phyloP scores from a whole-genome alignment of 2,888 invertebrate species.

The Cheilosia vulpina region DNA sequence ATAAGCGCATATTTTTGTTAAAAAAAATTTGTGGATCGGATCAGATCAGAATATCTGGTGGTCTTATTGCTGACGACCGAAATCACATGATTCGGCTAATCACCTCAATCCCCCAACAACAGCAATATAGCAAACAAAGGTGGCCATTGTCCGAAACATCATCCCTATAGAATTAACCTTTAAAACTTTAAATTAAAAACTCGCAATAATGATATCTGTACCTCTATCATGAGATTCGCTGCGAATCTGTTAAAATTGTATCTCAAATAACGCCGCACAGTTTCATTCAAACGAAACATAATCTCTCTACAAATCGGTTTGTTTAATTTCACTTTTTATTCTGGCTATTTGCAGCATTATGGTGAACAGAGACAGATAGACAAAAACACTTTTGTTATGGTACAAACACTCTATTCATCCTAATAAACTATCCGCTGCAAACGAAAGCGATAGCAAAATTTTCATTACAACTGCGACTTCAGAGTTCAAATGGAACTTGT shows the following conservation, averaged over 20 bases:
- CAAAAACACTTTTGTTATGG: conserved; percentile 29
- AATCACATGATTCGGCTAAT: background rate
- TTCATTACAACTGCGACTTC: conserved; percentile 46
- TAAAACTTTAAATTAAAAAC: too few species aligned
- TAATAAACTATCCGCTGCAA: conserved; percentile 39
- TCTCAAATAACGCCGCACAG: conserved; percentile 6
- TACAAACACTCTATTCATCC: conserved; percentile 35
- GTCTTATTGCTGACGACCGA: too few species aligned
- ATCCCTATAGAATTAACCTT: background rate
- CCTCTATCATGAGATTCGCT: background rate
- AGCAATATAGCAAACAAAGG: background rate
- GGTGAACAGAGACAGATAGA: background rate
- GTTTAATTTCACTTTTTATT: conserved; percentile 55
- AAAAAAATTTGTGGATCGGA: too few species aligned
- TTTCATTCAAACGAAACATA: conserved; percentile 38
- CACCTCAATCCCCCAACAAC: background rate
- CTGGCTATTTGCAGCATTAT: background rate
- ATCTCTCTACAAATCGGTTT: conserved; percentile 41
- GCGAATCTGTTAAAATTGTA: conserved; percentile 15
- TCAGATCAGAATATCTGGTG: too few species aligned
- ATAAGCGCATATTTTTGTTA: too few species aligned
- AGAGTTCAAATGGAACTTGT: conserved; percentile 57
- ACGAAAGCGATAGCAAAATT: conserved; percentile 60
- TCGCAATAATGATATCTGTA: background rate
- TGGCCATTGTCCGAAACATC: background rate